These are phyloP conservation scores for Seriola quinqueradiata DNA, from an alignment of 2,113 vertebrate genomes.

Conservation along the genomic window DNA sequence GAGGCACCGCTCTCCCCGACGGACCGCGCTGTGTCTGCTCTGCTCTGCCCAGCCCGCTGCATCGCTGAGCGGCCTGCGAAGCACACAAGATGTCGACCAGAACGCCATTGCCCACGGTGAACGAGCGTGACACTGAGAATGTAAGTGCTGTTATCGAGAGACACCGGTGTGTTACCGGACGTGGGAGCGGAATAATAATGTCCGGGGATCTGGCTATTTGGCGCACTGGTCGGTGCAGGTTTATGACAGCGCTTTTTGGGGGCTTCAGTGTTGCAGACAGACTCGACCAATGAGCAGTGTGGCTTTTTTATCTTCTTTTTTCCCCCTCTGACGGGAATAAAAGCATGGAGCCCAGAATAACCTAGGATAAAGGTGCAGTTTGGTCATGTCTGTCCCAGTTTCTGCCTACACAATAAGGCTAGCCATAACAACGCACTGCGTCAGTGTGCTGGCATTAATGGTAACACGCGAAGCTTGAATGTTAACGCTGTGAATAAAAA, in stretches of 20 bases:
- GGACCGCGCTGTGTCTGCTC: slow-evolving; percentile 71
- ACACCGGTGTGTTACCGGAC: slow-evolving; percentile 46
- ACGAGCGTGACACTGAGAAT: slow-evolving; percentile 94
- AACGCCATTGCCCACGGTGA: slow-evolving; percentile 96
- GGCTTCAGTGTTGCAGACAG: slow-evolving; percentile 54
- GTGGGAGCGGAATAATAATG: neutral
- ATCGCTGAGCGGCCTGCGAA: slow-evolving; percentile 78
- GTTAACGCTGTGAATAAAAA: slow-evolving; percentile 32
- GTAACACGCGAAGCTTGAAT: slow-evolving; percentile 21
- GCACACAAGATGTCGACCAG: slow-evolving; percentile 93
- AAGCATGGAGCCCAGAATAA: slow-evolving; percentile 42
- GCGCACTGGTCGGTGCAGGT: slow-evolving; percentile 52
- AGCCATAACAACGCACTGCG: slow-evolving; percentile 75
- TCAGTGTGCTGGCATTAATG: slow-evolving; percentile 56
- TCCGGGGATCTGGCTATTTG: slow-evolving; percentile 13
- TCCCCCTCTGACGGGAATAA: slow-evolving; percentile 24
- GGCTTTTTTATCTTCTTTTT: neutral
- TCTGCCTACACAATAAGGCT: slow-evolving; percentile 20
- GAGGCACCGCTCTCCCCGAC: slow-evolving; percentile 66
- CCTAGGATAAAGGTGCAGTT: slow-evolving; percentile 49
- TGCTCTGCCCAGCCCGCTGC: slow-evolving; percentile 75
- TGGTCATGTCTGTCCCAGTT: slow-evolving; percentile 36
- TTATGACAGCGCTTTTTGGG: slow-evolving; percentile 55
- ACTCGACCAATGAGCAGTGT: slow-evolving; percentile 54
- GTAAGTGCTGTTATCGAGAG: slow-evolving; percentile 79